Conservation (phyloP, 2,113 vertebrate species). For the Fulica atra region DNA sequence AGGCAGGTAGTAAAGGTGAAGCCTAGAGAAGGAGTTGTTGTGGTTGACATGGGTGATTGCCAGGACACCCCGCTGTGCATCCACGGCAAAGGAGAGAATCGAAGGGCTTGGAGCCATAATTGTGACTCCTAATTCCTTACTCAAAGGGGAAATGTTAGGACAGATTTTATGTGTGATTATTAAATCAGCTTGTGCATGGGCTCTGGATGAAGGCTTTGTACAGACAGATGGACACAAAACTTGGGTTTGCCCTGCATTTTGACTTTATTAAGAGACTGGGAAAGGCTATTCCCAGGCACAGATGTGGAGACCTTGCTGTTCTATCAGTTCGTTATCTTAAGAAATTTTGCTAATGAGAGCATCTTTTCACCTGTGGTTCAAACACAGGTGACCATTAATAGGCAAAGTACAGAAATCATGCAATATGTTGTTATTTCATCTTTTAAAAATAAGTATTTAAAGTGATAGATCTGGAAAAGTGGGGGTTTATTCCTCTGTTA, state of each 20-base stretch:
- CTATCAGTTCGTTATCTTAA: neutral
- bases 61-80: neutral
- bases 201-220: neutral
- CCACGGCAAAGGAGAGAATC: neutral
- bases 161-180: neutral
- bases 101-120: neutral
- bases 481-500: neutral
- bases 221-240: neutral
- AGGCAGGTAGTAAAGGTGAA: neutral
- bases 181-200: neutral
- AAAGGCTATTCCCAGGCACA: neutral
- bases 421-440: neutral
- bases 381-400: neutral
- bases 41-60: neutral
- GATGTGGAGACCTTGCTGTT: neutral
- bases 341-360: neutral
- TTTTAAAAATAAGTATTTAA: neutral
- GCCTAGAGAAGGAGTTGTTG: neutral
- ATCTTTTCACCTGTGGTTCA: neutral
- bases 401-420: neutral
- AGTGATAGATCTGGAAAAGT: neutral
- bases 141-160: neutral
- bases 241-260: neutral
- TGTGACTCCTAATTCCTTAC: neutral
- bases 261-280: neutral